Base-by-base conservation (phyloP, 2,888 invertebrate genomes). In the Alentia gelatinosa region DNA sequence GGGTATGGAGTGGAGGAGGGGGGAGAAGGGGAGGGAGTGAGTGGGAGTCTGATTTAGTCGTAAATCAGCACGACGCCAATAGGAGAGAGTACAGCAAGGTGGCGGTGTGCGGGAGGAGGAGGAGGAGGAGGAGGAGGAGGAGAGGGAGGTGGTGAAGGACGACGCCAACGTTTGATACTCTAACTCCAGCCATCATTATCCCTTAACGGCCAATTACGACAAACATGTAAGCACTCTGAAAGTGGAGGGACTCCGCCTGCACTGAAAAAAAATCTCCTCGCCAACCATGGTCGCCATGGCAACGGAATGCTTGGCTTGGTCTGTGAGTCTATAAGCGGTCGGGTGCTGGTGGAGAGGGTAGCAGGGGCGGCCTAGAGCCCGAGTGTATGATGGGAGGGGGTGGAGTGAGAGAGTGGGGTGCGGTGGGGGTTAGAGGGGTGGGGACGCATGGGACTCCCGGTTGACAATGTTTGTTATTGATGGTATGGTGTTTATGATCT, bases 291-390 rank as follows among this genome's bases (percentile, higher is more conserved):
- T 79, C 12, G 12, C 39, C 79, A 79, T 79, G 79, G 79, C 39
- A 37, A 79, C 79, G 79, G 79, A 79, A 79, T 79, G 79, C 79
- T 79, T 79, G 35, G 79, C 37, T 35, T 79, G 79, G 79, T 79
- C 35, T 39, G 33, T 33, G 35, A 35, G 79, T 35, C 37, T 35
- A 23, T 30, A 7, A 33, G 35, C 35, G 74, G 30, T 15, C 63
- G n/a, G 5, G 15, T 63, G 74, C 33, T 23, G 1, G 74, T n/a
- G 63, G 74, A 4, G 26, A 33, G 74, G 26, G 15, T 33, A 3
- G 26, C 30, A 15, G 5, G 63, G n/a, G 74, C 7, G 30, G 7
- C 30, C 4, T 47, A 19, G 47, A 19, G 47, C 19, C 7, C 5
- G 15, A 33, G 74, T 3, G 7, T 1, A 74, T 1, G 33, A 4